These are phyloP conservation scores for Pampusana beccarii DNA, from an alignment of 2,113 vertebrate species.

Conservation along the genomic window DNA sequence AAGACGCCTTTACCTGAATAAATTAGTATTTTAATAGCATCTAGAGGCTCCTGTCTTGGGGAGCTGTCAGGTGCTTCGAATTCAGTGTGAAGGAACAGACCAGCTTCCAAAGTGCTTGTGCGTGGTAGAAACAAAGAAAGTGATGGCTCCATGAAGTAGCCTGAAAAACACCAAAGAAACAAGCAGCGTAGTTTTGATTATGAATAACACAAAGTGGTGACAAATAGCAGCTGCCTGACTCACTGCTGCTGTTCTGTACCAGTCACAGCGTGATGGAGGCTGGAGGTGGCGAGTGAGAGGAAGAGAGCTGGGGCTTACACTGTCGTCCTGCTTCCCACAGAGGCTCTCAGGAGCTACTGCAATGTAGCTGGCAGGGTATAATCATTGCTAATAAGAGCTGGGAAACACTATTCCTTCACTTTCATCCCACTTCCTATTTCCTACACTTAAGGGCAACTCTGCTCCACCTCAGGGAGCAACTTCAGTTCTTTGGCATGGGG, in stretches of 20 bases:
- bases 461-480: background rate
- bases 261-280: background rate
- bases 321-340: background rate
- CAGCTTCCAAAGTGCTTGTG: background rate
- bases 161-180: background rate
- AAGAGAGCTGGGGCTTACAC: background rate
- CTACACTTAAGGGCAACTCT: background rate
- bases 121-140: background rate
- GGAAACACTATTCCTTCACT: background rate
- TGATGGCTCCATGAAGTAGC: background rate
- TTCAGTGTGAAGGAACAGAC: background rate
- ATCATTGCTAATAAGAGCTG: background rate
- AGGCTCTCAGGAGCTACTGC: background rate
- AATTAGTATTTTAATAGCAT: background rate
- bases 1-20: background rate
- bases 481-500: background rate
- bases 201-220: background rate
- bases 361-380: background rate
- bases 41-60: background rate
- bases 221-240: background rate
- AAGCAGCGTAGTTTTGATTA: background rate
- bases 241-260: background rate
- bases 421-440: background rate
- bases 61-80: background rate
- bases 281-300: background rate